Evolutionary conservation across 2,888 invertebrate species (phyloP).

Genomic region (Hirtodrosophila histrioides): DNA sequence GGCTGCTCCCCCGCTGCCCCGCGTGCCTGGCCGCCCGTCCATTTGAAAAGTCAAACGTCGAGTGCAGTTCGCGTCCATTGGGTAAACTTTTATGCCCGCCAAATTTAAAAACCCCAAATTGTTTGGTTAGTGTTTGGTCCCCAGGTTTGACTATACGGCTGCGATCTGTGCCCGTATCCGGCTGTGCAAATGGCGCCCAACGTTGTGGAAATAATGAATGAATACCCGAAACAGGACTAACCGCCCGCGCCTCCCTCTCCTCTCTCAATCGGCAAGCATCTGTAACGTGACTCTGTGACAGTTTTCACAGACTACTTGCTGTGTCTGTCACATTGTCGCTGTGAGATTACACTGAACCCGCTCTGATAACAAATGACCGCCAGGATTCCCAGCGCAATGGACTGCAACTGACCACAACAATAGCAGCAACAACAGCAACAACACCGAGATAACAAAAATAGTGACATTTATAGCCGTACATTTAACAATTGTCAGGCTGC

Average conservation of each 20-base stretch:
- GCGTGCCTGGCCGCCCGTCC: constrained; percentile 26
- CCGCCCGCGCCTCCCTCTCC: background rate
- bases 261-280: constrained; percentile 43
- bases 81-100: constrained; percentile 55
- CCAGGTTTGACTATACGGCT: constrained; percentile 10
- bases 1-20: constrained; percentile 3
- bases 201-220: constrained; percentile 72
- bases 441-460: constrained; percentile 16
- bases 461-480: constrained; percentile 20
- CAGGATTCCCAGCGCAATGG: constrained; percentile 2
- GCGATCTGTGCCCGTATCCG: constrained; percentile 19
- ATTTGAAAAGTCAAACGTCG: constrained; percentile 71
- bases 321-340: constrained; percentile 33
- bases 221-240: constrained; percentile 31
- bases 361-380: constrained; percentile 22
- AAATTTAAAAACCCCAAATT: constrained; percentile 60
- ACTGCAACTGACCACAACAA: constrained; percentile 2
- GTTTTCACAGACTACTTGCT: constrained; percentile 35
- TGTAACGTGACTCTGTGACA: constrained; percentile 52
- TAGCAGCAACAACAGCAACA: constrained; percentile 6
- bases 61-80: constrained; percentile 56
- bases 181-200: constrained; percentile 44
- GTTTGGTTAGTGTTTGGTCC: constrained; percentile 33
- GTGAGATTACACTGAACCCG: constrained; percentile 27
- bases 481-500: constrained; percentile 28